Evolutionary conservation across 2,797 vertebrate species (phyloP).

Genomic region (Paedocypris micromegethes): DNA sequence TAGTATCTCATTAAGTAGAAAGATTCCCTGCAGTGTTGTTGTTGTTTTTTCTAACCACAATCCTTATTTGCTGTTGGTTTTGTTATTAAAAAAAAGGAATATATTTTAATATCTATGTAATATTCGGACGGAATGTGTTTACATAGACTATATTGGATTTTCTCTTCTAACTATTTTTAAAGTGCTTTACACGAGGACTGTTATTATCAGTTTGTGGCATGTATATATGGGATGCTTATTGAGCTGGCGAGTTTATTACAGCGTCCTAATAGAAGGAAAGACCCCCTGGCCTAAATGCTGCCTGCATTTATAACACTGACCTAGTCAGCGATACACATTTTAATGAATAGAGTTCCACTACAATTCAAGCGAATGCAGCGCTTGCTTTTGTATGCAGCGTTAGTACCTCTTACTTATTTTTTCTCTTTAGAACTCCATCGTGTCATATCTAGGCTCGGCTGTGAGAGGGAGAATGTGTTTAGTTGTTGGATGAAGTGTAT

Average conservation of each 20-base stretch:
- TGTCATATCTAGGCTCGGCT: too few species aligned
- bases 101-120: conserved; percentile 47
- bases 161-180: conserved; percentile 23
- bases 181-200: conserved; percentile 33
- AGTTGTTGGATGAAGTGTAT: too few species aligned
- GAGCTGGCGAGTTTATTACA: conserved; percentile 35
- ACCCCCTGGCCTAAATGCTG: conserved; percentile 22
- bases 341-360: conserved; percentile 20
- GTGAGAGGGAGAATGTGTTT: too few species aligned
- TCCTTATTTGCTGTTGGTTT: conserved; percentile 27
- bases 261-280: conserved; percentile 32
- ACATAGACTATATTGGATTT: conserved; percentile 39
- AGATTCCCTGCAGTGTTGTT: conserved; percentile 1
- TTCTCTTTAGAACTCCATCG: too few species aligned
- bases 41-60: conserved; percentile 5
- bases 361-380: not conserved
- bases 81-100: conserved; percentile 44
- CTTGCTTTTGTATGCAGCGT: not conserved
- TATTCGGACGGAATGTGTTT: conserved; percentile 43
- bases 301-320: conserved; percentile 23
- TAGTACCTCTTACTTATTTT: too few species aligned
- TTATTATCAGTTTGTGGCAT: conserved; percentile 38
- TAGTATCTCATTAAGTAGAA: conserved; percentile 54
- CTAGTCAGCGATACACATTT: conserved; percentile 17
- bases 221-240: conserved; percentile 35